Base-by-base conservation (phyloP, 2,113 vertebrate species). In the Aegotheles bennettii region DNA sequence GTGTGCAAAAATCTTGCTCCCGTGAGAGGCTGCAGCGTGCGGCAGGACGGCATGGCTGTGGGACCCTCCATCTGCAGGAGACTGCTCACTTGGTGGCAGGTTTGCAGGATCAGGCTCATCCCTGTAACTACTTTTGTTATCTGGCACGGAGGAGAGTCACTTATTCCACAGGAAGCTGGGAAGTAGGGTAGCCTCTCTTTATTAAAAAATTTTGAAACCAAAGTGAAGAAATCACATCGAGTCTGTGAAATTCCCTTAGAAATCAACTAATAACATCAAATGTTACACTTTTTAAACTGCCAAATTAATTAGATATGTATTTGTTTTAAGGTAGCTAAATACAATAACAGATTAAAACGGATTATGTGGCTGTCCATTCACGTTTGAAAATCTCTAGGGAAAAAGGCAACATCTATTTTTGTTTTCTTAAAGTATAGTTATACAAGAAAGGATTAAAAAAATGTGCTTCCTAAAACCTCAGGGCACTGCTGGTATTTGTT, bases 281-380 rank as follows among this genome's bases (percentile, higher is more conserved):
- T 1, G 6, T 63, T 85, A 18, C 64, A 45, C 77, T 95, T 91
- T 51, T n/a, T 7, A 90, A 94, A 76, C 56, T 64, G 64, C 84
- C 69, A 64, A 35, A 81, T 43, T 45, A 84, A 93, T 82, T 60
- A 84, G 80, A 28, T 48, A 4, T 84, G 53, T 94, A 38, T 94
- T 97, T 94, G 45, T 86, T 95, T 92, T 93, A 91, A 88, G 57
- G 53, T 1, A 19, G 54, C 91, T 61, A 54, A 82, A 54, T 63
- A 64, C 50, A 87, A 29, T 64, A 57, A 21, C 42, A 61, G 78
- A 74, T 93, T 94, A 74, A 76, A 94, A 47, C 0, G 7, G 86
- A 92, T 87, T 96, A 85, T 68, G 83, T 84, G 88, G 61, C 84
- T 95, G 76, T 90, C 90, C 60, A 76, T 82, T 92, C 69, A 89